Percentiles rank a stretch among this genome's conserved stretches.
Conservation (phyloP, 2,797 vertebrate genomes). For the Rhodeus uyekii region DNA sequence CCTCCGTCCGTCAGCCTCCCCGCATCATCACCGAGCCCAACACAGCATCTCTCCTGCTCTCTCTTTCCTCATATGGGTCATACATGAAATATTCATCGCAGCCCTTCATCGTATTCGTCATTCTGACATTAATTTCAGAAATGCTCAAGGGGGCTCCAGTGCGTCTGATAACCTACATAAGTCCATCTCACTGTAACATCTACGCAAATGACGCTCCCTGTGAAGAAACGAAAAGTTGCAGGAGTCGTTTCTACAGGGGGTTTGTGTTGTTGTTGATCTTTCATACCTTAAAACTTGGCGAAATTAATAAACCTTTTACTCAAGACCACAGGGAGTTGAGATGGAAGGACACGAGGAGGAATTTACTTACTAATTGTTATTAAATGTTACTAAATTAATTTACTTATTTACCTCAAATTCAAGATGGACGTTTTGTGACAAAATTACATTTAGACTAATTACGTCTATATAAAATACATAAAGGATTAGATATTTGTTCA, state of each 20-base stretch:
- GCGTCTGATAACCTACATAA: conserved; percentile 58
- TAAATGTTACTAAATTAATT: no score
- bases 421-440: background rate
- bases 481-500: background rate
- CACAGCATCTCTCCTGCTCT: conserved; percentile 33
- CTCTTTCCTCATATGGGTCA: conserved; percentile 74
- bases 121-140: conserved; percentile 59
- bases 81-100: conserved; percentile 69
- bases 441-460: background rate
- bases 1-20: conserved; percentile 3
- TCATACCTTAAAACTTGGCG: background rate
- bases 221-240: conserved; percentile 11
- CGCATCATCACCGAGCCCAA: background rate
- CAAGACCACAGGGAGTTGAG: background rate
- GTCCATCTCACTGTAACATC: background rate
- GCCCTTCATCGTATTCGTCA: conserved; percentile 59
- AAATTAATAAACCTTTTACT: background rate
- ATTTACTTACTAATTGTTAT: background rate
- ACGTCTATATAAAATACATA: background rate
- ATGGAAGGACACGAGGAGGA: background rate
- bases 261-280: background rate
- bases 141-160: conserved; percentile 53
- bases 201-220: background rate
- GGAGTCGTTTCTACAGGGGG: background rate
- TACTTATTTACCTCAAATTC: background rate